These are phyloP conservation scores for Colostygia pectinataria DNA, from an alignment of 2,888 invertebrate species.

Conservation along the genomic window DNA sequence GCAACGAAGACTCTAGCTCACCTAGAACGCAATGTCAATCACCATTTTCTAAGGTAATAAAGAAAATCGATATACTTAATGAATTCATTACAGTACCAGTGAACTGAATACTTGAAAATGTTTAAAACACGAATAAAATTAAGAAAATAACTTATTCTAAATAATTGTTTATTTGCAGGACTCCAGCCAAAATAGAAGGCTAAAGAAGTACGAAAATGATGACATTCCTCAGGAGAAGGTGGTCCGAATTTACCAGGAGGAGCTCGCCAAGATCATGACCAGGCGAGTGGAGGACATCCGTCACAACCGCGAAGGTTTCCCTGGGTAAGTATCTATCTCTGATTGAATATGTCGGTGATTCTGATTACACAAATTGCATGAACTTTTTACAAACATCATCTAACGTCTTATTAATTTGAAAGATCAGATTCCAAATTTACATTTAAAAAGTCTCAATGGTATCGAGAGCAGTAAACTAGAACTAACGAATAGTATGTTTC, in stretches of 20 bases:
- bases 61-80: too few relatives aligned
- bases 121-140: too few relatives aligned
- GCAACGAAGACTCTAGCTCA: constrained; percentile 92
- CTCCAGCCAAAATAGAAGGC: constrained; percentile 87
- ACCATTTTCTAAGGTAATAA: constrained; percentile 87
- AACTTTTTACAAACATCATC: too few relatives aligned
- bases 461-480: constrained; percentile 80
- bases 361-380: too few relatives aligned
- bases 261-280: constrained; percentile 95
- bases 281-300: constrained; percentile 88
- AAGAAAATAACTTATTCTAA: too few relatives aligned
- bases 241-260: constrained; percentile 96
- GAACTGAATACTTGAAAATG: too few relatives aligned
- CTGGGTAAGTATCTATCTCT: constrained; percentile 84
- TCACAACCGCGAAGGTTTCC: constrained; percentile 89
- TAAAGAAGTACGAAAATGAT: constrained; percentile 95
- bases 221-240: constrained; percentile 98
- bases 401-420: too few relatives aligned
- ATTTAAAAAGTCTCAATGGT: constrained; percentile 32
- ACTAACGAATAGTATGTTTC: constrained; percentile 89
- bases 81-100: too few relatives aligned
- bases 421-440: neutral
- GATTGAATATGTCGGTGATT: neutral
- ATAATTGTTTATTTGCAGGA: constrained; percentile 64
- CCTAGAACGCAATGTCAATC: constrained; percentile 90